phyloP scores from a whole-genome alignment of 2,888 invertebrate species.

The Hypolimnas misippus region DNA sequence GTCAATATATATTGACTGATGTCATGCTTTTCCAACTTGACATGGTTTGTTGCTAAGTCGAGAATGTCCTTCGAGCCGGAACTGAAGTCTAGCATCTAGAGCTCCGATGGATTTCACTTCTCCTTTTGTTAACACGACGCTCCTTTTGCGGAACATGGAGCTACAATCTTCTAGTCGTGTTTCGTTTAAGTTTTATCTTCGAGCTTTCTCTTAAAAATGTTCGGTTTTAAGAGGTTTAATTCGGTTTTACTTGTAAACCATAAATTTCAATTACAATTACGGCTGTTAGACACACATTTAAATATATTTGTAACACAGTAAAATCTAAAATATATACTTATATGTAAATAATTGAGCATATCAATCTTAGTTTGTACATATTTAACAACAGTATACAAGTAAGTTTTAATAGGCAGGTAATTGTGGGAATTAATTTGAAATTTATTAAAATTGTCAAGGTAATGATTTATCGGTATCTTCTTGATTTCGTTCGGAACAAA shows the following conservation, averaged over 20 bases:
- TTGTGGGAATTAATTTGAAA: slow-evolving; percentile 25
- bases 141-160: slow-evolving; percentile 19
- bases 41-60: slow-evolving; percentile 31
- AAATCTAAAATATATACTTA: no score
- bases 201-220: slow-evolving; percentile 13
- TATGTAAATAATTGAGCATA: no score
- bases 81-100: slow-evolving; percentile 26
- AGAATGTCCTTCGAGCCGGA: slow-evolving; percentile 27
- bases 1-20: slow-evolving; percentile 55
- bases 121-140: slow-evolving; percentile 23
- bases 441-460: slow-evolving; percentile 46
- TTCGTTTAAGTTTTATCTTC: background rate
- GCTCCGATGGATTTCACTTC: slow-evolving; percentile 29
- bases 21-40: slow-evolving; percentile 57
- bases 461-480: slow-evolving; percentile 65
- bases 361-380: no score
- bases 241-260: background rate
- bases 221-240: no score
- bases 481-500: slow-evolving; percentile 70
- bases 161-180: slow-evolving; percentile 6
- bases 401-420: no score
- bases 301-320: no score
- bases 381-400: no score
- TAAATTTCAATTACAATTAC: background rate
- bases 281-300: no score